Percentiles rank a stretch among this genome's conserved stretches.
Conservation (phyloP, 2,113 vertebrate species). For the Ictidomys tridecemlineatus region DNA sequence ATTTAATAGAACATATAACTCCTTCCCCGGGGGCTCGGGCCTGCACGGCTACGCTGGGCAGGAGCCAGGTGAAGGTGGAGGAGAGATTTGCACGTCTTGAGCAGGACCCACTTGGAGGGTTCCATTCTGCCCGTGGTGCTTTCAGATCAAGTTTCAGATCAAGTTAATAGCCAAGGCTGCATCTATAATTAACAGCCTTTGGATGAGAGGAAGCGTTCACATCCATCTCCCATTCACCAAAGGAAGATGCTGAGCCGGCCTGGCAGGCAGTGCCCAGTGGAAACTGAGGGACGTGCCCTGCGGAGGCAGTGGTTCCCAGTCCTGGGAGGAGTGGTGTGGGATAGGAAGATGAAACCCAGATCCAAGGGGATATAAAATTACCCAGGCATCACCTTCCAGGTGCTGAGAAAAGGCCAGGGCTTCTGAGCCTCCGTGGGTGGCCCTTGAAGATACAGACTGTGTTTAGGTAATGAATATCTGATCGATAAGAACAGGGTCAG, state of each 20-base stretch:
- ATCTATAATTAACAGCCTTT: constrained; percentile 89
- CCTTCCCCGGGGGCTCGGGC: constrained; percentile 72
- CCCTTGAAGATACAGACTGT: background rate
- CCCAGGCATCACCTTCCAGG: background rate
- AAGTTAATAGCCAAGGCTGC: constrained; percentile 91
- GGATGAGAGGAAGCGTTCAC: constrained; percentile 82
- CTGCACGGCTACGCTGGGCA: background rate
- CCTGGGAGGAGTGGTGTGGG: background rate
- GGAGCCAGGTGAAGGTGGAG: constrained; percentile 68
- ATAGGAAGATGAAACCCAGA: background rate
- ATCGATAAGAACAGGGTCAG: background rate
- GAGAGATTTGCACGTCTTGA: constrained; percentile 79
- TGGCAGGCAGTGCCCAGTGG: constrained; percentile 90
- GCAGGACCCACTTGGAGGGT: constrained; percentile 63
- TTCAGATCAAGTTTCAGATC: constrained; percentile 93
- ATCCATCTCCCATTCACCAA: constrained; percentile 87
- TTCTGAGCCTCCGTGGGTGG: background rate
- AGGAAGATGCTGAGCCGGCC: constrained; percentile 90
- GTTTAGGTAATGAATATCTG: background rate
- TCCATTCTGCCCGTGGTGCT: constrained; percentile 86
- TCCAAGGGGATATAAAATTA: background rate
- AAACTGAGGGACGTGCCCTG: background rate
- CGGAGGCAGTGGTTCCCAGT: background rate
- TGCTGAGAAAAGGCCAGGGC: background rate
- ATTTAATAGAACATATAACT: constrained; percentile 80